Evolutionary conservation across 2,797 vertebrate species (phyloP), one percentile per base, ranked within the genome.

Genomic region (Nannoperca australis): DNA sequence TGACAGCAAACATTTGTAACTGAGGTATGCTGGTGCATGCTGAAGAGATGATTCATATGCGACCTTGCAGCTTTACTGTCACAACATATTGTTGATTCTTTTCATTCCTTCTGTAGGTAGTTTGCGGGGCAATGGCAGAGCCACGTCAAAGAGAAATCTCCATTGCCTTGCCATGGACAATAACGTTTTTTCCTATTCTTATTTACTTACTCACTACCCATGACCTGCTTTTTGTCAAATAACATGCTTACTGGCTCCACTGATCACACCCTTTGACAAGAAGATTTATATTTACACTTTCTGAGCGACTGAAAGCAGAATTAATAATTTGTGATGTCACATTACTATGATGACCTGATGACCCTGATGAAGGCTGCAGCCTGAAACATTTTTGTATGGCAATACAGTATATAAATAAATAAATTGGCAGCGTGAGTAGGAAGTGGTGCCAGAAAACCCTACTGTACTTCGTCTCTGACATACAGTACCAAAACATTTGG

Each of bases 1-100:
- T 80, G 76, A 83, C 74, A 62, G 47, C 27, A 2, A 54, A 72
- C 65, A 59, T 51, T 82, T 73, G 34, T 53, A 66, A 60, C 49
- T 63, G 18, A 77, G 69, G 54, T 58, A 20, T 32, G 50, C 59
- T 17, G 38, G 27, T 42, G 68, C 47, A 77, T 76, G 67, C n/a
- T 42, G 58, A 66, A 42, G 7, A 62, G 55, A 38, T 45, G 65
- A 79, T 54, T 72, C 54, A 72, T 49, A n/a, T 49, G 47, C 13
- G 24, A 60, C 73, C 73, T 65, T 62, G 45, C 42, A 18, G 50
- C 73, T 65, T 59, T 13, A 53, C 30, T 56, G 50, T 59, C 32
- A 38, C 55, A 45, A 44, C 68, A 59, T 27, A 42, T 24, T 47
- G 56, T 12, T 14, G 32, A 40, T n/a, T 69, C 36, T 70, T 50